Evolutionary conservation across 2,797 vertebrate species (phyloP), one percentile per base, ranked within the genome.

Genomic region (Cyclura pinguis): DNA sequence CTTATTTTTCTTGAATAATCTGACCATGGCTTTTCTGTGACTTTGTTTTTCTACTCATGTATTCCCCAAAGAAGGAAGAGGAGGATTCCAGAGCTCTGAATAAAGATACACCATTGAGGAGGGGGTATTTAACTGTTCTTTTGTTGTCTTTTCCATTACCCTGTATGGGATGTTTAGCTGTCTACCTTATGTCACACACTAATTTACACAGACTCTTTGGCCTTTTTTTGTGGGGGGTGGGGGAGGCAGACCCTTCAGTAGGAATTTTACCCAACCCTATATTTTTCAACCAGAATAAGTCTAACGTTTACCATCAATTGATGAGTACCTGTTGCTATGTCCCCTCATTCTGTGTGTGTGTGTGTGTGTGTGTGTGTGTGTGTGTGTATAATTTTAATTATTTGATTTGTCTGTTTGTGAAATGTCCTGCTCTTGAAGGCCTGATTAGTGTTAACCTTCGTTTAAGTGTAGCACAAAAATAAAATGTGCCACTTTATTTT

Each of bases 1-100:
- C 91, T 87, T 95, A 93, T 94, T 95, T 96, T 94, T 91, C 85
- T 95, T 72, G 89, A 96, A 95, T 94, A 94, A 95, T 95, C 95
- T 90, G 94, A 94, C 93, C 95, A 92, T 94, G 91, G 50, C 76
- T 85, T 89, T 89, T 95, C 92, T 90, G 84, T 0, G 82, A 8
- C 94, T 94, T 95, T 87, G 92, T 94, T 95, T 91, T 95, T 94
- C 90, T 94, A 80, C 47, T 88, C 91, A 80, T 93, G 92, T 90
- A 92, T 92, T 93, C 93, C 86, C 94, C 95, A 96, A 96, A 94
- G 91, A 97, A 95, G 89, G 95, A 94, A 96, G 93, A 93, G 93
- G 80, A 91, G 59, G 76, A 94, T 92, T 96, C 90, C 93, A 90
- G 85, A 85, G 90, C 93, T 91, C 94, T 96, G 87, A 95, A 94